phyloP scores from a whole-genome alignment of 2,888 invertebrate genomes.

The Muscina levida region DNA sequence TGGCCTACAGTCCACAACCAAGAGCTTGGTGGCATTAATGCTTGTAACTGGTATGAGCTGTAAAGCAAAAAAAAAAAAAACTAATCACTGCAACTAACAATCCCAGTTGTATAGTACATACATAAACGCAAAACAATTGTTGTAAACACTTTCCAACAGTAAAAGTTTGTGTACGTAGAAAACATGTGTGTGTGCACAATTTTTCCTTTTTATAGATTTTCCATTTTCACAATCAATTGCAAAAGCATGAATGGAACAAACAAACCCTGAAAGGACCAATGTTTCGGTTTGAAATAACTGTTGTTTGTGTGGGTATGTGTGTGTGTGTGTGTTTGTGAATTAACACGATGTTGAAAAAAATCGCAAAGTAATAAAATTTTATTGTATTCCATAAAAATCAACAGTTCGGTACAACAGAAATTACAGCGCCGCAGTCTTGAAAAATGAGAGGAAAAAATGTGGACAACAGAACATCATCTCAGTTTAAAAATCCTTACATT shows the following conservation, averaged over 20 bases:
- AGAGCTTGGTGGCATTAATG: too few species aligned
- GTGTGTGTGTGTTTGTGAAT: too few species aligned
- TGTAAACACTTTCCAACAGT: constrained; percentile 21
- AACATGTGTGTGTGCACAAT: background rate
- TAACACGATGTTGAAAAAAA: constrained; percentile 67
- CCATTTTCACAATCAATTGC: constrained; percentile 30
- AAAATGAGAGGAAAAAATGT: background rate
- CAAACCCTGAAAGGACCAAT: too few species aligned
- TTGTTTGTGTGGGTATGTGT: constrained; percentile 63
- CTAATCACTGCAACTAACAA: constrained; percentile 39
- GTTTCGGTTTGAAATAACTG: constrained; percentile 7
- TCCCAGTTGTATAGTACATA: constrained; percentile 5
- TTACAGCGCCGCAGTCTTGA: background rate
- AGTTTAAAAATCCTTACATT: background rate
- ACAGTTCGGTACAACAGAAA: constrained; percentile 8
- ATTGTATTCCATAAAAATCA: constrained; percentile 69
- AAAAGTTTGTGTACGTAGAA: background rate
- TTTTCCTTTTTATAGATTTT: constrained; percentile 32
- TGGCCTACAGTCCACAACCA: too few species aligned
- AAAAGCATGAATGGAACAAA: background rate
- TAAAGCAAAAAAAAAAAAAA: constrained; percentile 1
- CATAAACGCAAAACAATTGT: constrained; percentile 22
- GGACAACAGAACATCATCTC: background rate
- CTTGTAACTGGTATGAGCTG: background rate
- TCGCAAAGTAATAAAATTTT: constrained; percentile 70